Conservation (phyloP, 2,888 invertebrate species). For the Bugulina stolonifera region DNA sequence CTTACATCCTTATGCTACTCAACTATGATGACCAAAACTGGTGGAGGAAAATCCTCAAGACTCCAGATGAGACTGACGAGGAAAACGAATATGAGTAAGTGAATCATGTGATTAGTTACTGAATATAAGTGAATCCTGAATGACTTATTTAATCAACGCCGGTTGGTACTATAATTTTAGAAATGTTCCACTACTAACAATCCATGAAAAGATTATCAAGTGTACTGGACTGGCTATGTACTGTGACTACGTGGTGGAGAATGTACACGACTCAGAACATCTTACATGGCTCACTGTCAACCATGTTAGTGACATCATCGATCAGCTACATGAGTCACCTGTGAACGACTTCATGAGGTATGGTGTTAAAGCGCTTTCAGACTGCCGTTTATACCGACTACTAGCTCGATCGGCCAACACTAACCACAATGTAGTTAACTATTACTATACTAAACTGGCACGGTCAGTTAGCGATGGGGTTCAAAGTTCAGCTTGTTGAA, state of each 20-base stretch:
- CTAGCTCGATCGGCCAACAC: too few species aligned
- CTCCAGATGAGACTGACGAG: not conserved
- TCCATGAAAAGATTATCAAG: constrained; percentile 62
- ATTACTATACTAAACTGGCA: too few species aligned
- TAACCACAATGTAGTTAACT: too few species aligned
- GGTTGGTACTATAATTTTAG: too few species aligned
- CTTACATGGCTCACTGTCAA: constrained; percentile 72
- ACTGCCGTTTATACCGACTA: too few species aligned
- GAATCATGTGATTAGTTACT: too few species aligned
- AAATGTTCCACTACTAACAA: not conserved
- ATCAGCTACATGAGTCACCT: constrained; percentile 63
- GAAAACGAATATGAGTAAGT: not conserved
- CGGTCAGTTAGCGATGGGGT: too few species aligned
- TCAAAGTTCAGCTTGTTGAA: too few species aligned
- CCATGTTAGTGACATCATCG: constrained; percentile 64
- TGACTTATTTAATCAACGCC: too few species aligned
- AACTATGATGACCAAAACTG: constrained; percentile 66
- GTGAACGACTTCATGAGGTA: constrained; percentile 62
- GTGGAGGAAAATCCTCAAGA: constrained; percentile 58
- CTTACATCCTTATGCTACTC: constrained; percentile 67
- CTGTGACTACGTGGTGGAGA: constrained; percentile 71
- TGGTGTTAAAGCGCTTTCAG: too few species aligned
- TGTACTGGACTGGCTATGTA: constrained; percentile 67
- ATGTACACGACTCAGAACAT: constrained; percentile 66
- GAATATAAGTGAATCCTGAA: too few species aligned